Conservation (phyloP, 2,888 invertebrate genomes). For the Lutraria lutraria region DNA sequence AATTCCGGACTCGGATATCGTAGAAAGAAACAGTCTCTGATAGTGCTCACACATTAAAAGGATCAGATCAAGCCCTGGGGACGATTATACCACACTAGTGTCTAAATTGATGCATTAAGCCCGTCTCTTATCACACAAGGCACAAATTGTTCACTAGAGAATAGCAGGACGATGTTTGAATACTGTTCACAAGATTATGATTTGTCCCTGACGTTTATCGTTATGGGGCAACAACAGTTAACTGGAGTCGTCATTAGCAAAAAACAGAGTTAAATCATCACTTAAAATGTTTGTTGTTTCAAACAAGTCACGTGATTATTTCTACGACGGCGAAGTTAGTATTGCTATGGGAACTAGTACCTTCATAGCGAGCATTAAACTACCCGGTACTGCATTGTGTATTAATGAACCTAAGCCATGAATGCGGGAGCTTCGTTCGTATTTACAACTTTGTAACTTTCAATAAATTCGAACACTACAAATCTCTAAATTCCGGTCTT, state of each 20-base stretch:
- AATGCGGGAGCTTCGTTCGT: background rate
- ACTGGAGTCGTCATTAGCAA: constrained; percentile 52
- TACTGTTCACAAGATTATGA: constrained; percentile 49
- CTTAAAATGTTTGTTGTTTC: constrained; percentile 31
- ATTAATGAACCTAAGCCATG: background rate
- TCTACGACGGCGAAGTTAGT: background rate
- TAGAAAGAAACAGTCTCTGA: constrained; percentile 44
- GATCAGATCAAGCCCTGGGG: constrained; percentile 53
- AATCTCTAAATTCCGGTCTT: background rate
- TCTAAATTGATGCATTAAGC: constrained; percentile 64
- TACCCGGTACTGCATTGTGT: background rate
- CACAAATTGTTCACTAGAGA: constrained; percentile 63
- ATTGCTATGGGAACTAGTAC: background rate
- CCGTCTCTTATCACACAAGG: constrained; percentile 48
- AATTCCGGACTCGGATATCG: constrained; percentile 37
- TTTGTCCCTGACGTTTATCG: constrained; percentile 56
- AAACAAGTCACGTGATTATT: constrained; percentile 24
- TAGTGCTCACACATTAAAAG: constrained; percentile 55
- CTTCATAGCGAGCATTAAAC: background rate
- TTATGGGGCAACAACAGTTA: constrained; percentile 20
- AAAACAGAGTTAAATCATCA: constrained; percentile 11
- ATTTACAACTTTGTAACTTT: background rate
- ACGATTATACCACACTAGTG: constrained; percentile 43
- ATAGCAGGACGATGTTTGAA: constrained; percentile 33
- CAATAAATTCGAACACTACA: background rate